These are phyloP conservation scores for Oreortyx pictus DNA, from an alignment of 2,797 vertebrate species.

Conservation along the genomic window DNA sequence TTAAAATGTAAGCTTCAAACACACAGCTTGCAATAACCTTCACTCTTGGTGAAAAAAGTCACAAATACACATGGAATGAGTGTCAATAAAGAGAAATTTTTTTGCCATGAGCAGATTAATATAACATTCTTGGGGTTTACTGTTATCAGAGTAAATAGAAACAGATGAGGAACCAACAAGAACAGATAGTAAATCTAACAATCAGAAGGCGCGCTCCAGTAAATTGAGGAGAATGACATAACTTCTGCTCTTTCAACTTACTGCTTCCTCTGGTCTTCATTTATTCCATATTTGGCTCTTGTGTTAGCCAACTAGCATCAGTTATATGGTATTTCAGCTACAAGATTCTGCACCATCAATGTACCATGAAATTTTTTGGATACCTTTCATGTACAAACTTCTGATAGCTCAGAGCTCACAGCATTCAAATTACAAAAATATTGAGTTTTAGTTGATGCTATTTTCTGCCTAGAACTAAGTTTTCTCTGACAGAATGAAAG, in stretches of 20 bases:
- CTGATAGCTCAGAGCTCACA: neutral
- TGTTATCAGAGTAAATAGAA: constrained; percentile 19
- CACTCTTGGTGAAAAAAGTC: neutral
- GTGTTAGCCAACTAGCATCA: neutral
- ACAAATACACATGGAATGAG: neutral
- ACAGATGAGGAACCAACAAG: constrained; percentile 21
- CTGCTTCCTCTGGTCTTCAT: neutral
- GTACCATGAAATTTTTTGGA: neutral
- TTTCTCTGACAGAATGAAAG: constrained; percentile 21
- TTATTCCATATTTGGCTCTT: neutral
- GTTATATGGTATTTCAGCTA: neutral
- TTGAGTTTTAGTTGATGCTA: neutral
- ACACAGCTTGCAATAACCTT: neutral
- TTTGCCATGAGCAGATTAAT: neutral
- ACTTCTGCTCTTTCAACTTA: constrained; percentile 3
- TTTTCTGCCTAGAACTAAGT: constrained; percentile 27
- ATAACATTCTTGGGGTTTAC: neutral
- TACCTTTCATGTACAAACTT: neutral
- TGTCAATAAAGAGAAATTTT: neutral
- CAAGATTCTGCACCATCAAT: neutral
- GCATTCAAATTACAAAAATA: neutral
- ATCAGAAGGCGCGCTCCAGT: neutral
- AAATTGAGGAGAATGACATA: neutral
- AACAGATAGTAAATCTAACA: constrained; percentile 13
- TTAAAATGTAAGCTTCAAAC: constrained; percentile 23